Conservation (phyloP, 2,888 invertebrate species). For the Anoncus sp. region DNA sequence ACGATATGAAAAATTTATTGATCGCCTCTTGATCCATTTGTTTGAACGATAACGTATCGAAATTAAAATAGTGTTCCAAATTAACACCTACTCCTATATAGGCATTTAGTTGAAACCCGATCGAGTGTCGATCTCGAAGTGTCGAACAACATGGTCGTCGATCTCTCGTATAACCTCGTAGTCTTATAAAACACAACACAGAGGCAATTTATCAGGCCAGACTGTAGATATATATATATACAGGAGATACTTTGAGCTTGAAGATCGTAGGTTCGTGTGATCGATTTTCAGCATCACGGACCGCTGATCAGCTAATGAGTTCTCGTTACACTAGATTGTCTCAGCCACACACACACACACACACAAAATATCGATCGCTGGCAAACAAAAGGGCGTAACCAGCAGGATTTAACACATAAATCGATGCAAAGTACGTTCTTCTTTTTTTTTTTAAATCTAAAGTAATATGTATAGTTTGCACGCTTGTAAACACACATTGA, state of each 20-base stretch:
- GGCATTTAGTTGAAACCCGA: neutral
- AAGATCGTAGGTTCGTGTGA: constrained; percentile 52
- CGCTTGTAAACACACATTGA: constrained; percentile 5
- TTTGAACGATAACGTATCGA: too few species aligned
- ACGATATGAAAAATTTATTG: too few species aligned
- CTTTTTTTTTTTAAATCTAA: neutral
- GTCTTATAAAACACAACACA: constrained; percentile 19
- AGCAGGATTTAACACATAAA: neutral
- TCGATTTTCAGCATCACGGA: constrained; percentile 63
- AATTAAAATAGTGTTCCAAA: constrained; percentile 5
- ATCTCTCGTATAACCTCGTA: constrained; percentile 30
- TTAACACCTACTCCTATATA: neutral
- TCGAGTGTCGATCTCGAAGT: constrained; percentile 43
- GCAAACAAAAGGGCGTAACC: constrained; percentile 8
- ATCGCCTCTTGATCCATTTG: too few species aligned
- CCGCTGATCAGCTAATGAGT: constrained; percentile 63
- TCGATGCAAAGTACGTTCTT: constrained; percentile 5
- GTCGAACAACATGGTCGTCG: constrained; percentile 58
- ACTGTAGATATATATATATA: constrained; percentile 8
- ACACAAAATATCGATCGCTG: neutral
- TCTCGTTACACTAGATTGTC: constrained; percentile 58
- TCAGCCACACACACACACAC: constrained; percentile 20
- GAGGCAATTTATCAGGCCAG: neutral
- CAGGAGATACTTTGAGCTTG: constrained; percentile 27
- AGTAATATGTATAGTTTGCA: neutral